phyloP scores from a whole-genome alignment of 2,113 vertebrate genomes.

The Sinocyclocheilus maitianheensis region DNA sequence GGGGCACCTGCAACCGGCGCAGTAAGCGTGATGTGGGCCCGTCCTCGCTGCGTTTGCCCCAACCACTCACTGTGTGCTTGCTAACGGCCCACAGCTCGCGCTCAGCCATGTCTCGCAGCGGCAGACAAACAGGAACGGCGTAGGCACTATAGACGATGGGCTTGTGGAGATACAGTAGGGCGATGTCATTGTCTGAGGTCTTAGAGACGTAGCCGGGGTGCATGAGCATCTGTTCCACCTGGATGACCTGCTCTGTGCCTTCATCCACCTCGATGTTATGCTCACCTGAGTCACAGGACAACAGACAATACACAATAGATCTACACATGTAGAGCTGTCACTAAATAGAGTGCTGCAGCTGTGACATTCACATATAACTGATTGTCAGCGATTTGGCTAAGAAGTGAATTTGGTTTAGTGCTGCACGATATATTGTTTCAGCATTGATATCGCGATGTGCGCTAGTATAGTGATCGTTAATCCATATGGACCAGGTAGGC shows the following conservation, averaged over 20 bases:
- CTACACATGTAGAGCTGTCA: background rate
- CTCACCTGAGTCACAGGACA: conserved; percentile 76
- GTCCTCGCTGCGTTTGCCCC: conserved; percentile 82
- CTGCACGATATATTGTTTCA: too few relatives aligned
- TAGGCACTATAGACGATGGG: conserved; percentile 74
- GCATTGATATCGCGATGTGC: too few relatives aligned
- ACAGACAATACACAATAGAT: background rate
- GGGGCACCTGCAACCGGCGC: conserved; percentile 79
- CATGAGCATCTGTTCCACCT: conserved; percentile 64
- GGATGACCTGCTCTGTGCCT: conserved; percentile 79
- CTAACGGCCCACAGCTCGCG: conserved; percentile 74
- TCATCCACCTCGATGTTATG: conserved; percentile 72
- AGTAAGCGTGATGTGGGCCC: conserved; percentile 80
- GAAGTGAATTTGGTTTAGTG: too few relatives aligned
- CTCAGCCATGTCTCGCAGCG: conserved; percentile 73
- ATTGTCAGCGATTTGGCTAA: too few relatives aligned
- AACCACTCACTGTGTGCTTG: conserved; percentile 87
- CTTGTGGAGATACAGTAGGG: conserved; percentile 75
- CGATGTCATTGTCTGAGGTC: conserved; percentile 83
- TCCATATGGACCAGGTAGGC: too few relatives aligned
- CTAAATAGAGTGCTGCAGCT: too few relatives aligned
- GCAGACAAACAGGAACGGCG: conserved; percentile 84
- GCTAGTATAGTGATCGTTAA: too few relatives aligned
- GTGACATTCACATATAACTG: too few relatives aligned
- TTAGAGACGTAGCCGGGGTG: conserved; percentile 72